Evolutionary conservation across 2,113 vertebrate genomes (phyloP).

Genomic region (Carassius carassius): DNA sequence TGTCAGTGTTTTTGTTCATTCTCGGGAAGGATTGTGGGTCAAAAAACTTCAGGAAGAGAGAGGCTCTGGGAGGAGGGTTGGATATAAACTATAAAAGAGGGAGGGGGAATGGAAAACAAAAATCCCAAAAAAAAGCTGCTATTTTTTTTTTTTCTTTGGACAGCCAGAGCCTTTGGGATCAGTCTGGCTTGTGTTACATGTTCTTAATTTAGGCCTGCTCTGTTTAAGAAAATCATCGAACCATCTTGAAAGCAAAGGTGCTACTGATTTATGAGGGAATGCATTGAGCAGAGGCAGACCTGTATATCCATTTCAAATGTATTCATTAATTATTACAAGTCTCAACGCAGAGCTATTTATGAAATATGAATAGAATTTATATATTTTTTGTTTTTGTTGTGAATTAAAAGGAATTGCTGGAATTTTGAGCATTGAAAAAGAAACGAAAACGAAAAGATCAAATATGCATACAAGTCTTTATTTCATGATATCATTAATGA

Average conservation of each 20-base stretch:
- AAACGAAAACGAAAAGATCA: constrained; percentile 6
- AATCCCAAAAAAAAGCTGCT: constrained; percentile 73
- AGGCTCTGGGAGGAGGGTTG: neutral
- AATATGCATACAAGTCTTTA: constrained; percentile 61
- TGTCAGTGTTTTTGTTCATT: constrained; percentile 25
- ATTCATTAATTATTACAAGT: constrained; percentile 55
- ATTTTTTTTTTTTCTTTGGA: constrained; percentile 62
- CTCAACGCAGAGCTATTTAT: constrained; percentile 57
- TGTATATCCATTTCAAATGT: constrained; percentile 48
- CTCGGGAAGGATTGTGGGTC: constrained; percentile 40
- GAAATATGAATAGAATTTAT: constrained; percentile 47
- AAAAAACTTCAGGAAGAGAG: neutral
- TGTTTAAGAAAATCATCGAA: neutral
- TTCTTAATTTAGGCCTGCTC: constrained; percentile 58
- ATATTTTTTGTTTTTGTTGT: constrained; percentile 31
- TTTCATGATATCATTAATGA: constrained; percentile 61
- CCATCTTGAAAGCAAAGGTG: constrained; percentile 21
- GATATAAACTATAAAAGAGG: constrained; percentile 35
- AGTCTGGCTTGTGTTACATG: constrained; percentile 69
- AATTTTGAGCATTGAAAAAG: constrained; percentile 58
- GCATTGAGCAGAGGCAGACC: constrained; percentile 34
- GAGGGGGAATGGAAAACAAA: constrained; percentile 51
- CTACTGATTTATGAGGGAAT: constrained; percentile 23
- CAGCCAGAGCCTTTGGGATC: constrained; percentile 69
- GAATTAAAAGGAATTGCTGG: constrained; percentile 36